These are phyloP conservation scores for Sinocyclocheilus anshuiensis DNA, from an alignment of 2,113 vertebrate genomes.

Conservation along the genomic window DNA sequence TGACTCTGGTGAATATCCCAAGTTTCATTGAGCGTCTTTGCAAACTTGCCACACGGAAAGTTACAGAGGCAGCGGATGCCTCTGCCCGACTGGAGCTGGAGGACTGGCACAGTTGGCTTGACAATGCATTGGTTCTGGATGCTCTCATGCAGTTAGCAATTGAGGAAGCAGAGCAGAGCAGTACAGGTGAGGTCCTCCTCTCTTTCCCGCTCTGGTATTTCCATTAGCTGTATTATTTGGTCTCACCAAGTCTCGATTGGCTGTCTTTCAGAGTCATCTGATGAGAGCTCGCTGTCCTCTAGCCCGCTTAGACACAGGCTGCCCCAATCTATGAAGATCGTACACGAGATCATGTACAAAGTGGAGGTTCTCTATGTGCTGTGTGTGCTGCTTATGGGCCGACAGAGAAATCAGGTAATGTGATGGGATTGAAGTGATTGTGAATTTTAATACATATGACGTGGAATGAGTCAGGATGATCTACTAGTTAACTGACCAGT, in stretches of 20 bases:
- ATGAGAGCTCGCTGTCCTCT: constrained; percentile 89
- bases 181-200: constrained; percentile 79
- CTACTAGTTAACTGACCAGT: not conserved
- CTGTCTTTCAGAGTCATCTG: constrained; percentile 83
- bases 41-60: constrained; percentile 93
- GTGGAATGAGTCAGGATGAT: not conserved
- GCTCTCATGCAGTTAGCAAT: constrained; percentile 95
- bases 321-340: constrained; percentile 99
- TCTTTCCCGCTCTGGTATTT: not conserved
- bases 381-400: constrained; percentile 95
- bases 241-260: not conserved
- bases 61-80: constrained; percentile 89
- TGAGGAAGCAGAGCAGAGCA: constrained; percentile 93
- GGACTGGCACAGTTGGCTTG: constrained; percentile 98
- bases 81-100: constrained; percentile 93
- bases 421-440: not conserved
- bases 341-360: constrained; percentile 99
- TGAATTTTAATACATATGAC: not conserved
- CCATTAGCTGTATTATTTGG: not conserved
- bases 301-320: constrained; percentile 86
- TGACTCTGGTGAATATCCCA: constrained; percentile 93
- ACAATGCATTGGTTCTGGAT: constrained; percentile 94
- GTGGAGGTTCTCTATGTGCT: constrained; percentile 97
- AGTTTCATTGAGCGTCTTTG: constrained; percentile 95
- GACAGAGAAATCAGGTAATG: constrained; percentile 94